Evolutionary conservation across 2,113 vertebrate genomes (phyloP).

Genomic region (Aleadryas rufinucha): DNA sequence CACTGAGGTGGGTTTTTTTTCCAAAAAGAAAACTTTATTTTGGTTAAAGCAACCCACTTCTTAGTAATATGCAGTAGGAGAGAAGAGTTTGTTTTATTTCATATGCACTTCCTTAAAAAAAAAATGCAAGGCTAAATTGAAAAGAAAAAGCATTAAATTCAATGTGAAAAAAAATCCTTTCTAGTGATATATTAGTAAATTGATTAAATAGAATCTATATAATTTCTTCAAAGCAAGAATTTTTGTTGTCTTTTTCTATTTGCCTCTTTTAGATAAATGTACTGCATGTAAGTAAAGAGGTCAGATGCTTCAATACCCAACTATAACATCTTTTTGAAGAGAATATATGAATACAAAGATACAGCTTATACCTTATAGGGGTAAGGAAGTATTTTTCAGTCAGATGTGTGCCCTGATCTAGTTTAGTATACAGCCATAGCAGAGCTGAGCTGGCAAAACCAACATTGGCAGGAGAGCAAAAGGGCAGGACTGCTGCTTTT

Average conservation of each 20-base stretch:
- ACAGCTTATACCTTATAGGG: not conserved
- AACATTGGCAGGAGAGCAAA: not conserved
- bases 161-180: not conserved
- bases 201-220: not conserved
- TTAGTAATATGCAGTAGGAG: not conserved
- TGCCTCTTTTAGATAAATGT: not conserved
- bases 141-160: not conserved
- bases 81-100: not conserved
- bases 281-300: not conserved
- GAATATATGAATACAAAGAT: not conserved
- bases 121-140: not conserved
- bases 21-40: not conserved
- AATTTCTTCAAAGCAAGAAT: not conserved
- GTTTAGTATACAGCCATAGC: not conserved
- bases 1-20: not conserved
- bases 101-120: not conserved
- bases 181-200: not conserved
- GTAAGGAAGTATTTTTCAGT: not conserved
- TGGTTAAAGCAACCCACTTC: not conserved
- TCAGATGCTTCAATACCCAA: not conserved
- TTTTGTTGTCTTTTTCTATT: not conserved
- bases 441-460: slow-evolving; percentile 22
- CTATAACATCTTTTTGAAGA: not conserved
- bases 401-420: not conserved
- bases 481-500: not conserved